Evolutionary conservation across 2,113 vertebrate species (phyloP).

Genomic region (Gambusia holbrooki): DNA sequence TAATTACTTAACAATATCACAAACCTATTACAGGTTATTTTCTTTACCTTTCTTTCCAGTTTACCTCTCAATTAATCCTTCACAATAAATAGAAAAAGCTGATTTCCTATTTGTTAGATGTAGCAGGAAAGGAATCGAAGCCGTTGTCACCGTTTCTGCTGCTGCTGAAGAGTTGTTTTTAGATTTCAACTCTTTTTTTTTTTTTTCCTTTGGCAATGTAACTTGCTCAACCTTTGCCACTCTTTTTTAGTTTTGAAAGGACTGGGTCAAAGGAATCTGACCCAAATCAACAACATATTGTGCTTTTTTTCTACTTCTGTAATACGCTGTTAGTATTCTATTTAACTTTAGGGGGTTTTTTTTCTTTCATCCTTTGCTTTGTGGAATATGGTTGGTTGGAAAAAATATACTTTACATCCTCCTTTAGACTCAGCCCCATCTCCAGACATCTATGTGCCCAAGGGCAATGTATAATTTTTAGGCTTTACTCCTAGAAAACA

Average conservation of each 20-base stretch:
- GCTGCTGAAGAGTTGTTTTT: slow-evolving; percentile 43
- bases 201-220: not conserved
- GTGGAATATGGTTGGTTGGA: not conserved
- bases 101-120: slow-evolving; percentile 61
- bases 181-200: not conserved
- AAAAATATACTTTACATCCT: not conserved
- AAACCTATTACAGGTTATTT: slow-evolving; percentile 66
- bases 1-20: slow-evolving; percentile 73
- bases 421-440: not conserved
- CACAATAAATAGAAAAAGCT: slow-evolving; percentile 61
- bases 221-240: slow-evolving; percentile 31
- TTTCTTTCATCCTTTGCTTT: not conserved
- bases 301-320: not conserved
- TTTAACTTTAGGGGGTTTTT: not conserved
- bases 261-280: slow-evolving; percentile 22
- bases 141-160: slow-evolving; percentile 4
- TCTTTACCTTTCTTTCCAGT: slow-evolving; percentile 74
- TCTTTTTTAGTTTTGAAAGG: slow-evolving; percentile 22
- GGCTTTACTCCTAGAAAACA: not conserved
- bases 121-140: slow-evolving; percentile 58
- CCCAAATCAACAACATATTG: slow-evolving; percentile 1
- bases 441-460: not conserved
- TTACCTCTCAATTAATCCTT: slow-evolving; percentile 76
- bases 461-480: not conserved
- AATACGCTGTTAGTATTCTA: not conserved